These are phyloP conservation scores for Caenorhabditis sp. DNA, from an alignment of 2,888 invertebrate species.

Conservation along the genomic window DNA sequence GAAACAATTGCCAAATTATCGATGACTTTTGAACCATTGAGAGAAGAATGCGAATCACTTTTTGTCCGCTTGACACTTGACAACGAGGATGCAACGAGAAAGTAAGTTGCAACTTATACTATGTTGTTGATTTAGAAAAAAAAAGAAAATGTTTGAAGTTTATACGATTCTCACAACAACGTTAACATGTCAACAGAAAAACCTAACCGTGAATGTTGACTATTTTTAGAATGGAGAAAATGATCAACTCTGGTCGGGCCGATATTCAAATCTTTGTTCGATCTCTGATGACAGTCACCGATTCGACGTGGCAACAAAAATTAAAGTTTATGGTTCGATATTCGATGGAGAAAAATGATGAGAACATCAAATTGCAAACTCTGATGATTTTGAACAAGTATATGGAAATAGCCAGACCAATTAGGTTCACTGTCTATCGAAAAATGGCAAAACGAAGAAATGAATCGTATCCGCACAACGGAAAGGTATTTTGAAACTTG, in stretches of 20 bases:
- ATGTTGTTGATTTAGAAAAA: not conserved
- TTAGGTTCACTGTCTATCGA: slow-evolving; percentile 10
- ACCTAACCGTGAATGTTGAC: too few species aligned
- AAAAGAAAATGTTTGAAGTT: too few species aligned
- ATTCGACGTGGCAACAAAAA: slow-evolving; percentile 48
- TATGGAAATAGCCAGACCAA: slow-evolving; percentile 13
- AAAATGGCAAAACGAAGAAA: slow-evolving; percentile 9
- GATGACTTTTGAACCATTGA: slow-evolving; percentile 23
- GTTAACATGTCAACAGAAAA: too few species aligned
- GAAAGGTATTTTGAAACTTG: not conserved
- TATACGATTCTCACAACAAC: too few species aligned
- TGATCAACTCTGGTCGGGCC: slow-evolving; percentile 21
- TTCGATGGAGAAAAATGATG: slow-evolving; percentile 27
- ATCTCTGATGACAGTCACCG: slow-evolving; percentile 30
- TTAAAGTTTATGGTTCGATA: slow-evolving; percentile 31
- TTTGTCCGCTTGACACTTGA: slow-evolving; percentile 39
- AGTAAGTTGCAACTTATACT: slow-evolving; percentile 1
- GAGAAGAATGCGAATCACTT: slow-evolving; percentile 37
- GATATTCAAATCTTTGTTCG: slow-evolving; percentile 29
- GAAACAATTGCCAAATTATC: slow-evolving; percentile 10
- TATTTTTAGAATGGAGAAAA: slow-evolving; percentile 12
- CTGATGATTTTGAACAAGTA: slow-evolving; percentile 36
- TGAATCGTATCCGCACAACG: slow-evolving; percentile 2
- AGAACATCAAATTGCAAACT: slow-evolving; percentile 27
- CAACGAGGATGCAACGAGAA: slow-evolving; percentile 20